Evolutionary conservation across 1,140 invertebrate genomes (phyloP).

Genomic region (Euura saliciscinereae): DNA sequence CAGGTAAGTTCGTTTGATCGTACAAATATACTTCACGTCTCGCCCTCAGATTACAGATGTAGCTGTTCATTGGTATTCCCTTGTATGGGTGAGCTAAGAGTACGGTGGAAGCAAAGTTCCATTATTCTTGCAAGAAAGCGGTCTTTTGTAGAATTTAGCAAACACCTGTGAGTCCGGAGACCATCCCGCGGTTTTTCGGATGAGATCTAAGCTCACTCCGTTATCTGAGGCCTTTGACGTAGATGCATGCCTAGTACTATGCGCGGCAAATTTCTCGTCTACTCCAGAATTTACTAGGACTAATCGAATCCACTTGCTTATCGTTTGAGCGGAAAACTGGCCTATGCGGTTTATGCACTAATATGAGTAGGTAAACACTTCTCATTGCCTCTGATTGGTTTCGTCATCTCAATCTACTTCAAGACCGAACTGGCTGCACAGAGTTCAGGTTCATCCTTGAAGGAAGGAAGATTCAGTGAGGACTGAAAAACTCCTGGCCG

Average conservation of each 20-base stretch:
- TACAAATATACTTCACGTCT: too few species aligned
- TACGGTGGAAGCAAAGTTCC: too few species aligned
- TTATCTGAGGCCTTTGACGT: constrained; percentile 14
- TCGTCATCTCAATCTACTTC: too few species aligned
- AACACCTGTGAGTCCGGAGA: constrained; percentile 10
- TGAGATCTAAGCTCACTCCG: constrained; percentile 16
- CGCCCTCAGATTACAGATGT: too few species aligned
- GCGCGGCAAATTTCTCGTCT: constrained; percentile 17
- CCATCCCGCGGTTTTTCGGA: constrained; percentile 19
- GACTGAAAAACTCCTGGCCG: constrained; percentile 15
- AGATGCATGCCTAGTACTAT: constrained; percentile 16
- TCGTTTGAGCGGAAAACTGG: constrained; percentile 15
- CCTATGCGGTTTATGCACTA: constrained; percentile 11
- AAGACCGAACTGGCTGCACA: too few species aligned
- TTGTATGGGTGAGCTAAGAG: too few species aligned
- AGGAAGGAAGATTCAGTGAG: constrained; percentile 14
- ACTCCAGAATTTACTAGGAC: constrained; percentile 12
- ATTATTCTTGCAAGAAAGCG: too few species aligned
- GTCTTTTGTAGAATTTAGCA: constrained; percentile 19
- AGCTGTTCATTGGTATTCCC: too few species aligned
- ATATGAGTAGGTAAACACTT: constrained; percentile 19
- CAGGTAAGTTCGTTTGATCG: too few species aligned
- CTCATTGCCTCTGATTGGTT: too few species aligned
- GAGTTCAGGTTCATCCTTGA: not conserved
- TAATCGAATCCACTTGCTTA: constrained; percentile 18